phyloP scores from a whole-genome alignment of 2,113 vertebrate species.

The Istiophorus platypterus region DNA sequence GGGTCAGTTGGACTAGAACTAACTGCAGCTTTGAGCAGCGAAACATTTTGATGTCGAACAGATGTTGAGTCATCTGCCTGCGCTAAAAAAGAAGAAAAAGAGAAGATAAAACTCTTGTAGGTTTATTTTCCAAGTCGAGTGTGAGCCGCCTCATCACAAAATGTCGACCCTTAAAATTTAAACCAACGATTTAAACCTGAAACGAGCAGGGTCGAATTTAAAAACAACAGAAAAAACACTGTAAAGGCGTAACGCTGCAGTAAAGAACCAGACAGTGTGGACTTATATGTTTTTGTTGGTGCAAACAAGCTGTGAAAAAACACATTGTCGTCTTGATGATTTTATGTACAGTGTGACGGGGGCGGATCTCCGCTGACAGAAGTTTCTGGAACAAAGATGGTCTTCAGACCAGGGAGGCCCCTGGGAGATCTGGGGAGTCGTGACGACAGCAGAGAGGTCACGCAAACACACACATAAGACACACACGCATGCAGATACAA shows the following conservation, averaged over 20 bases:
- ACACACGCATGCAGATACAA: conserved; percentile 5
- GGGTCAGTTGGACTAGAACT: not conserved
- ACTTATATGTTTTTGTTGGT: not conserved
- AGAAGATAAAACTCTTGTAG: too few relatives aligned
- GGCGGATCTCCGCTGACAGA: not conserved
- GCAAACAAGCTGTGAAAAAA: not conserved
- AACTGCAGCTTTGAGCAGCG: not conserved
- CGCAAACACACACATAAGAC: conserved; percentile 12
- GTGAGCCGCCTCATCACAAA: conserved; percentile 39
- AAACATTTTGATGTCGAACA: conserved; percentile 25
- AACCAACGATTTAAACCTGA: conserved; percentile 35
- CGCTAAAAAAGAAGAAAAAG: too few relatives aligned
- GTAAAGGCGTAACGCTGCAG: not conserved
- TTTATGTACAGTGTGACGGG: not conserved
- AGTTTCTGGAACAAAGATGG: conserved; percentile 49
- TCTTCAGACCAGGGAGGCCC: conserved; percentile 41
- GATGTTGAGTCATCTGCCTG: conserved; percentile 37
- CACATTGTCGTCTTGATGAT: conserved; percentile 2
- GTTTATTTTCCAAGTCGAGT: conserved; percentile 30
- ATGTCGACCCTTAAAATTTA: conserved; percentile 38
- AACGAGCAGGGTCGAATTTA: conserved; percentile 14
- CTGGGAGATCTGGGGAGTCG: conserved; percentile 32
- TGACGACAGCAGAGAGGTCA: conserved; percentile 51
- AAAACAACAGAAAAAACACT: too few relatives aligned
- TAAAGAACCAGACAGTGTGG: conserved; percentile 12